Evolutionary conservation across 30 jellyfish, hydroid and myxozoan species (phyloP), one percentile per base, ranked within the genome.

Genomic region (Aurelia coerulea): DNA sequence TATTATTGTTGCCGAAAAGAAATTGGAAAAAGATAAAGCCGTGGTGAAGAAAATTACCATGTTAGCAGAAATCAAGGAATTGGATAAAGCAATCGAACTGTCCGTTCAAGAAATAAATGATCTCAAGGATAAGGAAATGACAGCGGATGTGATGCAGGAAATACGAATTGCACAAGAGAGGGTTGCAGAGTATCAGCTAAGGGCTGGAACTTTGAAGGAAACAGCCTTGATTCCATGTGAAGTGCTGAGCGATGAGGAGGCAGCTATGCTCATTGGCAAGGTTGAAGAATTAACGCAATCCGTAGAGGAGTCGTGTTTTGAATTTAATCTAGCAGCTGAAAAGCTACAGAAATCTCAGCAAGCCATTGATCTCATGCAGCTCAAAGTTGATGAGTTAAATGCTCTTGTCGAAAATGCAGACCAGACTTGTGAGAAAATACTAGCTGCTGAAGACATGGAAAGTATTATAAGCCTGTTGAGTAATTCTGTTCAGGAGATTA

Each of bases 401-500:
- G 5, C 53, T 9, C 41, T 65, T 16, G 83, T 84, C 15, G 66
- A 63, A 52, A 32, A 64, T 9, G 41, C 84, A 54, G 93, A 84
- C 64, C 82, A 73, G 50, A 74, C 77, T 41, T 72, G 93, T 32
- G 82, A 71, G 49, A 51, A 62, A 10, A 73, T 84, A 14, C 64
- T 67, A 18, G 51, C 37, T 11, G 88, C 74, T 1, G 87, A 75
- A 5, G 79, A 73, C 67, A 14, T 84, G 31, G 68, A 56, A 37
- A 54, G 19, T 11, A 67, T 68, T 49, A 84, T 84, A 49, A 46
- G 81, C 18, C 58, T 56, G 37, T 15, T 84, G 37, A 65, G 75
- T 41, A 62, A 74, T 67, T 73, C 93, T 34, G 65, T 84, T 29
- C 67, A 62, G 72, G 93, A 73, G 14, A 84, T 84, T 41, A 52